Conservation (phyloP, 2,888 invertebrate species). For the Hemistola chrysoprasaria region DNA sequence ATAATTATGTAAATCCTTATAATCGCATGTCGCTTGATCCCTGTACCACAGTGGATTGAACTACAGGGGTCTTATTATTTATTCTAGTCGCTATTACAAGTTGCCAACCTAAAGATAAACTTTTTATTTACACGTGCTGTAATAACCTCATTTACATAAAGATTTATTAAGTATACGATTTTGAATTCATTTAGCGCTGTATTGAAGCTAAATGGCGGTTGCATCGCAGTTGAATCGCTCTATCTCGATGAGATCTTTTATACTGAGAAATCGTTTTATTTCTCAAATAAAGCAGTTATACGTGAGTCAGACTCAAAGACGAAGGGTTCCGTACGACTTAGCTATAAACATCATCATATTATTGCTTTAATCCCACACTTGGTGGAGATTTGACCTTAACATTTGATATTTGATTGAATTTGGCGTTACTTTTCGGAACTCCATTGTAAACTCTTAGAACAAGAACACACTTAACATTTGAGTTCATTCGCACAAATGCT, state of each 20-base stretch:
- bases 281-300: no score
- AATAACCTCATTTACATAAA: constrained; percentile 46
- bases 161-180: constrained; percentile 26
- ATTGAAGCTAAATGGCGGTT: no score
- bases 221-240: constrained; percentile 18
- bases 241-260: constrained; percentile 19
- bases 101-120: constrained; percentile 40
- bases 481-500: no score
- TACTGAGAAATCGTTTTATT: constrained; percentile 3
- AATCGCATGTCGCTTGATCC: constrained; percentile 3
- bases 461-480: no score
- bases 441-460: no score
- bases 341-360: no score
- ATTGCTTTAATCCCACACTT: no score
- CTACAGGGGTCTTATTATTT: constrained; percentile 65
- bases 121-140: constrained; percentile 46
- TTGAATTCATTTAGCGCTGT: constrained; percentile 15
- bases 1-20: not conserved
- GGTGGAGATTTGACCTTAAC: no score
- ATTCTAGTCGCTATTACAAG: constrained; percentile 62
- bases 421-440: no score
- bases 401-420: no score
- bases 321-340: no score
- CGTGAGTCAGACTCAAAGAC: no score
- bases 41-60: constrained; percentile 30